Evolutionary conservation across 2,113 vertebrate genomes (phyloP).

Genomic region (Oceanites oceanicus): DNA sequence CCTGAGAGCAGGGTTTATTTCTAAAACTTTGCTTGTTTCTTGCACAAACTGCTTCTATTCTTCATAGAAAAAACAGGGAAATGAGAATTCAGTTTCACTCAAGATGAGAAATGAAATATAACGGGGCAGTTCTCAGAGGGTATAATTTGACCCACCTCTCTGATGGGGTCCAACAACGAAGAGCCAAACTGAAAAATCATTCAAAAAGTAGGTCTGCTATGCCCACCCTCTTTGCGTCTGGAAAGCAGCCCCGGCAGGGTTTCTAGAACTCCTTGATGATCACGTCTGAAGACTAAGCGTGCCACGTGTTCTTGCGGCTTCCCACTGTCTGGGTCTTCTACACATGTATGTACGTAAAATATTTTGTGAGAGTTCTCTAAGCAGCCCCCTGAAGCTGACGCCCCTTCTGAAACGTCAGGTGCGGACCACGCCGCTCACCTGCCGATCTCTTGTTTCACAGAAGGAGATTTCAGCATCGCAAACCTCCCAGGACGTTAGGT

Average conservation of each 20-base stretch:
- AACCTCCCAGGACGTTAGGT: not conserved
- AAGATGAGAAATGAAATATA: not conserved
- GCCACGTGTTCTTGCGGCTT: not conserved
- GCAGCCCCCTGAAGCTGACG: fast-evolving
- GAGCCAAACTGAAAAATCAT: not conserved
- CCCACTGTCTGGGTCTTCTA: not conserved
- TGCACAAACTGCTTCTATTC: not conserved
- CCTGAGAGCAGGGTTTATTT: not conserved
- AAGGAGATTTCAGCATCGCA: not conserved
- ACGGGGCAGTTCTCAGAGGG: fast-evolving
- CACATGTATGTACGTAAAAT: fast-evolving
- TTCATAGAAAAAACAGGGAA: not conserved
- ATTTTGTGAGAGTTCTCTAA: fast-evolving
- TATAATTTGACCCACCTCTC: not conserved
- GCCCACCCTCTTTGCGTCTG: not conserved
- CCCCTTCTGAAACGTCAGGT: not conserved
- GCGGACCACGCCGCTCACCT: not conserved
- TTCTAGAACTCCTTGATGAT: fast-evolving
- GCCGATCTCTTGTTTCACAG: not conserved
- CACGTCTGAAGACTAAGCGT: fast-evolving
- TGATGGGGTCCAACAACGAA: too few relatives aligned
- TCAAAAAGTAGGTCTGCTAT: fast-evolving
- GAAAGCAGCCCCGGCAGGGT: not conserved
- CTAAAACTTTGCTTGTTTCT: not conserved
- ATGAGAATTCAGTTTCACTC: not conserved